Base-by-base conservation (phyloP, 2,797 vertebrate species). In the Anguilla anguilla region DNA sequence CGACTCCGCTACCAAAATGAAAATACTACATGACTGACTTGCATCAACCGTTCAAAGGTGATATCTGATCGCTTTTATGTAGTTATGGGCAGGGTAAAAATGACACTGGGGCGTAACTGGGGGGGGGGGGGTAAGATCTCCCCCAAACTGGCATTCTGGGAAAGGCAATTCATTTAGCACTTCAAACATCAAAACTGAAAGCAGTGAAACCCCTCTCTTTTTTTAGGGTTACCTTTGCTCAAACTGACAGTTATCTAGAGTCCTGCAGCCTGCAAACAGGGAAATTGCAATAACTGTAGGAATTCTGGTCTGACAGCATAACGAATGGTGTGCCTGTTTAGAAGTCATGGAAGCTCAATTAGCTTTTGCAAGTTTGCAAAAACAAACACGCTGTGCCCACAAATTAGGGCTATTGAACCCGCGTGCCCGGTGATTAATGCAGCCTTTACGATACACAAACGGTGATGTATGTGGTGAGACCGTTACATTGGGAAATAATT, bases 401-500 rank as follows among this genome's bases (percentile, higher is more conserved):
- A 82, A 82, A 49, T 82, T n/a, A 51, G 43, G 79, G 43, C 22
- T 25, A n/a, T 82, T 87, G n/a, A 74, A 84, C n/a, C 61, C 3
- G 61, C 49, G 51, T 61, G 82, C 64, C 61, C 3, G n/a, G 72
- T 84, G 49, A 87, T 87, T 87, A 84, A 87, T 84, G 28, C 64
- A 74, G 69, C 35, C 81, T 35, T 69, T 53, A 84, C 19, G 72
- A 74, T 67, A 28, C 19, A 43, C 43, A 28, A 46, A 0, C 88
- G 0, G 83, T 93, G 93, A 92, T 90, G 84, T 88, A 93, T 91
- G 87, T 25, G 0, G 92, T 93, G 94, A 90, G 2, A 64, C 86
- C 0, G 88, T 88, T 79, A 39, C 64, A 28, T 86, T 88, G 64
- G 15, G 0, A 88, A 83, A 43, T 92, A 92, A 92, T 91, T 92